Evolutionary conservation across 2,113 vertebrate species (phyloP).

Genomic region (Piaya cayana): DNA sequence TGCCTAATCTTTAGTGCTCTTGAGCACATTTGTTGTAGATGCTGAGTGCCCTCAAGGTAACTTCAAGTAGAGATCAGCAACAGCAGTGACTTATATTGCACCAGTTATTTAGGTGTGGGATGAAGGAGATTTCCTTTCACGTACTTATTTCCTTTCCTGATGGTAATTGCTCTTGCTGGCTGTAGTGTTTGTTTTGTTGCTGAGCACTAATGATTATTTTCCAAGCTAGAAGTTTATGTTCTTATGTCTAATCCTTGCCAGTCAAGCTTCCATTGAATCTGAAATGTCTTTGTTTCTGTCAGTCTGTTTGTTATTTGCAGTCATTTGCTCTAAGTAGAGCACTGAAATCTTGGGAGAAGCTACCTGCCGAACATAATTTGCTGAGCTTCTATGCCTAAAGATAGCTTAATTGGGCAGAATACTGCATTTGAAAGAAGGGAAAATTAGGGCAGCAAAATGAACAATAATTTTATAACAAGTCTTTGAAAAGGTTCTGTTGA

Average conservation of each 20-base stretch:
- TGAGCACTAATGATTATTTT: constrained; percentile 21
- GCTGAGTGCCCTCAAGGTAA: neutral
- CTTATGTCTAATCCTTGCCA: neutral
- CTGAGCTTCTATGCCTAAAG: neutral
- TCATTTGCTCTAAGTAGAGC: constrained; percentile 1
- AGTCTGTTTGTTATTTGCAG: neutral
- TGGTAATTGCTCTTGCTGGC: neutral
- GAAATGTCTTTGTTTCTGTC: constrained; percentile 30
- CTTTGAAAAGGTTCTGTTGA: neutral
- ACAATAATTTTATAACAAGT: neutral
- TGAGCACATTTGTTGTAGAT: neutral
- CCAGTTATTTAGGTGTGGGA: neutral
- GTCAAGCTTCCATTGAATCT: neutral
- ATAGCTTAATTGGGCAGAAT: constrained; percentile 33
- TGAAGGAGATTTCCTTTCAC: neutral
- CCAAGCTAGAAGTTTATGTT: neutral
- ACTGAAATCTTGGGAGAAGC: neutral
- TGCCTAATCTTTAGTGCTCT: neutral
- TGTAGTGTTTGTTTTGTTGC: neutral
- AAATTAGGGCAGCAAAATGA: constrained; percentile 10
- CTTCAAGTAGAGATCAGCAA: neutral
- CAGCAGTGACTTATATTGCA: neutral
- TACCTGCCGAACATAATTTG: constrained; percentile 14
- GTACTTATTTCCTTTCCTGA: neutral
- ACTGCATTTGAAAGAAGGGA: neutral